Conservation (phyloP, 2,113 vertebrate genomes). For the Pogona vitticeps region DNA sequence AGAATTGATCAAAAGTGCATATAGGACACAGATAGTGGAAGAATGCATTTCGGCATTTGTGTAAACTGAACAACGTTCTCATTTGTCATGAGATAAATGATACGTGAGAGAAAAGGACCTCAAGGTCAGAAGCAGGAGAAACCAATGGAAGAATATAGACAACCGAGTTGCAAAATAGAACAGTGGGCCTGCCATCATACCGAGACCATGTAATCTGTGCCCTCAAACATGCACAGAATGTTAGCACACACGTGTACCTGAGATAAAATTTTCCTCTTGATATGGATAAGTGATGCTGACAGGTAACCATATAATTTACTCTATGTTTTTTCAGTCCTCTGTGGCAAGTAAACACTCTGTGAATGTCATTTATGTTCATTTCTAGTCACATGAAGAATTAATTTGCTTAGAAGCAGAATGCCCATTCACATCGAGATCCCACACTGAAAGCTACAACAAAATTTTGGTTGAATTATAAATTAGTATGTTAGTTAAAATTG, state of each 20-base stretch:
- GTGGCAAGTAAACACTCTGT: neutral
- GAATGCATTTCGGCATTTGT: no score
- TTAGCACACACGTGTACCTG: neutral
- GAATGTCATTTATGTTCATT: neutral
- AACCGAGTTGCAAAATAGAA: neutral
- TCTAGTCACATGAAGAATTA: neutral
- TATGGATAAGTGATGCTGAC: neutral
- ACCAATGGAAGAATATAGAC: neutral
- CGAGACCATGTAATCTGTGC: neutral
- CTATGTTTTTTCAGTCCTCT: neutral
- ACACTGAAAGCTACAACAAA: neutral
- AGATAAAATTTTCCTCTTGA: neutral
- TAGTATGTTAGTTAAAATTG: neutral
- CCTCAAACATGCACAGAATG: neutral
- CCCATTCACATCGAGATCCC: neutral
- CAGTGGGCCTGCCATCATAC: neutral
- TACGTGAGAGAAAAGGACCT: neutral
- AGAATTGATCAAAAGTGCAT: neutral
- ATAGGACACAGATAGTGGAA: neutral
- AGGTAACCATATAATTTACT: neutral
- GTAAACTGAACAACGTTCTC: neutral
- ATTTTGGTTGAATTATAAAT: neutral
- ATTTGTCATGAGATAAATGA: neutral
- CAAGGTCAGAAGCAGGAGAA: neutral
- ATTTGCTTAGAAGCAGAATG: no score